These are phyloP conservation scores for Rhinichthys klamathensis DNA, from an alignment of 2,113 vertebrate genomes.

Conservation along the genomic window DNA sequence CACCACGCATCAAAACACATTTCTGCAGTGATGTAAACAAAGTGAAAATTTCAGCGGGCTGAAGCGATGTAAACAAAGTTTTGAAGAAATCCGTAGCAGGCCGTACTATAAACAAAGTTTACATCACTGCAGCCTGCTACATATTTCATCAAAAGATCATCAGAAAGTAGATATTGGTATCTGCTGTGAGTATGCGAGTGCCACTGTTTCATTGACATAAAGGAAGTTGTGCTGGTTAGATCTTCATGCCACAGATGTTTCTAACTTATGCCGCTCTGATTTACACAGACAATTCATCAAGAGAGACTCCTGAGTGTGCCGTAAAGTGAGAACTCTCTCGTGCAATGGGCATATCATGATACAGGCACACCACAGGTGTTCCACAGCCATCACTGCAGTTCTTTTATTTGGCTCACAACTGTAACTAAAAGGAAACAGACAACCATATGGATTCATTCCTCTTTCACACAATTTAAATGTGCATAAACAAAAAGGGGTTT, in stretches of 20 bases:
- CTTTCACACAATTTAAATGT: constrained; percentile 4
- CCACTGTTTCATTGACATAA: constrained; percentile 6
- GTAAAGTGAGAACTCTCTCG: constrained; percentile 33
- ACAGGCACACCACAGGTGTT: constrained; percentile 41
- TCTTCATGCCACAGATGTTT: constrained; percentile 38
- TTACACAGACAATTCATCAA: constrained; percentile 39
- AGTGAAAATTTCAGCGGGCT: constrained; percentile 25
- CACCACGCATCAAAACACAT: constrained; percentile 4
- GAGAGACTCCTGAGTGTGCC: constrained; percentile 24
- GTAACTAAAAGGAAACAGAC: constrained; percentile 35
- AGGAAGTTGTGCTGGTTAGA: constrained; percentile 18
- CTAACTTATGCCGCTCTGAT: constrained; percentile 23
- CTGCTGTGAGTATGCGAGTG: not conserved
- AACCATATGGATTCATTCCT: not conserved
- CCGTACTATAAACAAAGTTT: not conserved
- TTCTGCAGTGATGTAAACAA: constrained; percentile 27
- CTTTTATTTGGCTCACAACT: constrained; percentile 30
- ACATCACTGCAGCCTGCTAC: constrained; percentile 1
- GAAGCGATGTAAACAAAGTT: constrained; percentile 14
- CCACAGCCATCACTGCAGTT: not conserved
- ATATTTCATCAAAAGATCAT: constrained; percentile 27
- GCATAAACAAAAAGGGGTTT: not conserved
- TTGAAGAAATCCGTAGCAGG: not conserved
- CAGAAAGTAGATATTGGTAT: constrained; percentile 12
- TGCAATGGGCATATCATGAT: constrained; percentile 9